Percentiles rank a stretch among this genome's conserved stretches.
These are phyloP conservation scores for Dipodomys stephensi DNA, from an alignment of 2,113 vertebrate genomes.

Conservation along the genomic window DNA sequence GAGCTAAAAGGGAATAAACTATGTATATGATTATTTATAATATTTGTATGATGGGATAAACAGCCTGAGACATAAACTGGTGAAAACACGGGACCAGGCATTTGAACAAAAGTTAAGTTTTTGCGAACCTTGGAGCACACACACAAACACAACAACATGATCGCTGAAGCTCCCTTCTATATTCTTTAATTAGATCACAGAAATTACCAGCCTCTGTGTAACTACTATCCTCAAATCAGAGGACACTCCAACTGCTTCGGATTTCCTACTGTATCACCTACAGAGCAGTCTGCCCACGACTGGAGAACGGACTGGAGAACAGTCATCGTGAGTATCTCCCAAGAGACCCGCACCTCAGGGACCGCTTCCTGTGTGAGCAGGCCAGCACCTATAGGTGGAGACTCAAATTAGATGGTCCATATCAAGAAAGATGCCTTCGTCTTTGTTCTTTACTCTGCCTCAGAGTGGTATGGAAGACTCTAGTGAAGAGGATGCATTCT, in stretches of 20 bases:
- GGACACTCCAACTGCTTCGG: constrained; percentile 86
- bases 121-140: no score
- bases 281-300: constrained; percentile 85
- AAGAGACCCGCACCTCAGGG: not conserved
- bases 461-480: not conserved
- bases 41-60: not conserved
- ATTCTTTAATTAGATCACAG: constrained; percentile 89
- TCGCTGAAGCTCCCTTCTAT: constrained; percentile 25
- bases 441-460: no score
- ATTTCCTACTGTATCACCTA: constrained; percentile 73
- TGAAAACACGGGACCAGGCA: not conserved
- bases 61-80: not conserved
- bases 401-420: no score
- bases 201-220: constrained; percentile 87
- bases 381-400: no score
- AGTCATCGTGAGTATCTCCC: constrained; percentile 86
- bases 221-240: constrained; percentile 85
- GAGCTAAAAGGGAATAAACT: not conserved
- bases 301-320: constrained; percentile 85
- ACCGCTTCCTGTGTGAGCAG: not conserved
- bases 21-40: not conserved
- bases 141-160: no score
- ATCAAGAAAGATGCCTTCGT: no score
- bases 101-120: not conserved
- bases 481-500: not conserved